Base-by-base conservation (phyloP, 2,797 vertebrate genomes). In the Danio jaintianensis region DNA sequence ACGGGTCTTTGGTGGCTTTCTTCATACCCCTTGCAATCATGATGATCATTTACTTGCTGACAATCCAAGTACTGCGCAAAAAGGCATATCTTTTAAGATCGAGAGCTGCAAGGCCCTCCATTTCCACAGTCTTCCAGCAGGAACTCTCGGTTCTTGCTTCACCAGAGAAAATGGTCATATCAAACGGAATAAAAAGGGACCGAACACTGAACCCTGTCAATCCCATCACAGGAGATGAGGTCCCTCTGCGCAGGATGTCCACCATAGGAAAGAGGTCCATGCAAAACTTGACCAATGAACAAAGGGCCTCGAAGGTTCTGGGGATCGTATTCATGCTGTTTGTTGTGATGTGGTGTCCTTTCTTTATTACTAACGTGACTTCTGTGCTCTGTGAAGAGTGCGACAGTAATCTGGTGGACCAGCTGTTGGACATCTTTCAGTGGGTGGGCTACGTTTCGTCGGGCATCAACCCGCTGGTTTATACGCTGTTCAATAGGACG, bases 401-500 rank as follows among this genome's bases (percentile, higher is more conserved):
- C 55, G 92, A 95, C 10, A 75, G 86, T 64, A 87, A 88, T 3
- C 79, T 96, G 48, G 94, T 99, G 12, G 89, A 92, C 77, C 94
- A 87, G 50, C 95, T 99, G 59, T 94, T 99, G 93, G 97, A 97
- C 82, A 95, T 99, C 88, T 99, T 99, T 88, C 96, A 96, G 68
- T 99, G 98, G 98, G 96, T 99, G 84, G 98, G 98, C 12, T 99
- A 99, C 0, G 89, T 98, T 80, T 99, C 98, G 7, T 99, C 98
- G 0, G 98, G 98, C 7, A 96, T 99, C 80, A 99, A 99, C 86
- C 98, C 98, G 1, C 84, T 99, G 78, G 96, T 99, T 82, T 99
- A 99, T 59, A 99, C 98, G 0, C 95, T 99, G 50, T 99, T 99
- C 90, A 99, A 99, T 86, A 97, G 96, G 91, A 98, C 97, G 0